Evolutionary conservation across 2,888 invertebrate species (phyloP), one percentile per base, ranked within the genome.

Genomic region (Drosophila phalerata): DNA sequence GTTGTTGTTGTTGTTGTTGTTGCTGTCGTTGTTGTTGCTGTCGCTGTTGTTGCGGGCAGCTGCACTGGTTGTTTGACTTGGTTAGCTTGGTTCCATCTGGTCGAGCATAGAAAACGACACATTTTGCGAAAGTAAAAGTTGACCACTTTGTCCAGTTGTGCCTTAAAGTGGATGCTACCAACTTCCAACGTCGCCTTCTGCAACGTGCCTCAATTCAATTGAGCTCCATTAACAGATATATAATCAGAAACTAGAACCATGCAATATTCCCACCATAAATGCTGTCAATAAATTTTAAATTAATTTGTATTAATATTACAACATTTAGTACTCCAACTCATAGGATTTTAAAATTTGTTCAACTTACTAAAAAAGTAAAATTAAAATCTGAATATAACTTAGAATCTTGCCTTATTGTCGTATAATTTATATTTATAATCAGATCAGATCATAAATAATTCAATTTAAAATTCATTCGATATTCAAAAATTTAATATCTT

Each of bases 81-180:
- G 58, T 71, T 75, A 68, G 70, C 56, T 61, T 71, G 68, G 87
- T 86, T 84, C 87, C 87, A 84, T 76, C 80, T 84, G 84, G 84
- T 62, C 85, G 75, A 86, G 78, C 87, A 84, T 85, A 67, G 78
- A 84, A 86, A 84, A 80, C 79, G 73, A 72, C 85, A 77, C 73
- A 79, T 69, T 77, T 83, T 69, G 73, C 70, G 74, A 84, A 86
- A 84, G 84, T 86, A 84, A 86, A 84, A 84, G 84, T 84, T 69
- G 63, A 77, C 69, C 62, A 73, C 69, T 65, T 56, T 56, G 73
- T 56, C 49, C 52, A 69, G 47, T 53, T 78, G 40, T 42, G 64
- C 66, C 49, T 69, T 58, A 22, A 68, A 62, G 37, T 53, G 61
- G 52, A 49, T 64, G 69, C 48, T 45, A 70, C 60, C 49, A 37